These are phyloP conservation scores for Myotis findleyi DNA, from an alignment of 2,797 vertebrate species.

Conservation along the genomic window DNA sequence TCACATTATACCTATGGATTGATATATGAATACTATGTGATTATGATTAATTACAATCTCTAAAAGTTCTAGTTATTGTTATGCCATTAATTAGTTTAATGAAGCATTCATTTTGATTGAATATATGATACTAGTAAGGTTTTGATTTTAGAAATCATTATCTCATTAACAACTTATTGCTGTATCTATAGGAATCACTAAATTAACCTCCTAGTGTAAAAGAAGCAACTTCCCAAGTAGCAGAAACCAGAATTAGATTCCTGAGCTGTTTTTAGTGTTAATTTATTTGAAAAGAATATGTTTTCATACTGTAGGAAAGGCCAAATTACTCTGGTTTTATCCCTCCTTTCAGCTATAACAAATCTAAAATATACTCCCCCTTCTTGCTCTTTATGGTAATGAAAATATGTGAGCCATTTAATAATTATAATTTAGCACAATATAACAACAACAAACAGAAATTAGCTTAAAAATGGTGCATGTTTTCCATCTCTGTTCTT, in stretches of 20 bases:
- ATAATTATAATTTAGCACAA: neutral
- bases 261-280: constrained; percentile 13
- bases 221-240: constrained; percentile 28
- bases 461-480: neutral
- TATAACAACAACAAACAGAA: neutral
- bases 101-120: constrained; percentile 77
- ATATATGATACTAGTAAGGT: constrained; percentile 80
- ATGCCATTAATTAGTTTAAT: constrained; percentile 85
- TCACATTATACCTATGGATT: neutral
- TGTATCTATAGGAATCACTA: constrained; percentile 63
- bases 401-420: constrained; percentile 7
- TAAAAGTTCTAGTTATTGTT: constrained; percentile 60
- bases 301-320: neutral
- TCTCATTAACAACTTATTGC: constrained; percentile 81
- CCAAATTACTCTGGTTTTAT: neutral
- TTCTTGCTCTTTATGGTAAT: constrained; percentile 14
- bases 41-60: constrained; percentile 59
- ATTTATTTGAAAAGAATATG: neutral
- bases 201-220: constrained; percentile 62
- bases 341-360: neutral
- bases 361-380: neutral
- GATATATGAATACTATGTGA: neutral
- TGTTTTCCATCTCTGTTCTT: neutral
- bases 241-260: neutral
- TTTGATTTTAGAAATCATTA: constrained; percentile 85